These are phyloP conservation scores for Nestor notabilis DNA, from an alignment of 2,113 vertebrate species.

Conservation along the genomic window DNA sequence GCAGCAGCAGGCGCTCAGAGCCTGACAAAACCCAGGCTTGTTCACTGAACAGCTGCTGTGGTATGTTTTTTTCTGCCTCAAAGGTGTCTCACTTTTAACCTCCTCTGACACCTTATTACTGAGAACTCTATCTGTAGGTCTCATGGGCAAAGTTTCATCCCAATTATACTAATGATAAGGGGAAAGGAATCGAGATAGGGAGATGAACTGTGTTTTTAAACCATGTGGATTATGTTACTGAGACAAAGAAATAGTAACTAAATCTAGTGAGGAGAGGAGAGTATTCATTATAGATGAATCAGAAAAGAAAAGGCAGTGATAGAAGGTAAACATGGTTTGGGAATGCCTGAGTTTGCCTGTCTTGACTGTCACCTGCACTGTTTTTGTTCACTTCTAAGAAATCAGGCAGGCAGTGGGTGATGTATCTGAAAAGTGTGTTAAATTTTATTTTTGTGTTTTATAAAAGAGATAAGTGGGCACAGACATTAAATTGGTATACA, in stretches of 20 bases:
- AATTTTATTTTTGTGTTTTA: not conserved
- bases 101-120: not conserved
- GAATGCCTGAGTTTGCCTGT: not conserved
- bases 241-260: constrained; percentile 11
- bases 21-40: not conserved
- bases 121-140: not conserved
- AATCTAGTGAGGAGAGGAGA: not conserved
- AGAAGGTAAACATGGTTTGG: constrained; percentile 8
- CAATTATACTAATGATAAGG: constrained; percentile 17
- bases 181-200: not conserved
- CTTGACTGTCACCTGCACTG: constrained; percentile 2
- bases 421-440: not conserved
- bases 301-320: not conserved
- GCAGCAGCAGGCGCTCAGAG: not conserved
- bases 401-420: not conserved
- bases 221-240: not conserved
- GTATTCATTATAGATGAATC: constrained; percentile 43
- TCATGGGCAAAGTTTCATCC: not conserved
- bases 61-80: not conserved
- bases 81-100: not conserved
- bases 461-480: not conserved
- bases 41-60: not conserved
- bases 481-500: not conserved
- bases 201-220: not conserved
- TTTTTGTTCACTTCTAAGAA: not conserved